Percentiles rank a stretch among this genome's conserved stretches.
phyloP scores from a whole-genome alignment of 2,888 invertebrate genomes.

The Syritta pipiens region DNA sequence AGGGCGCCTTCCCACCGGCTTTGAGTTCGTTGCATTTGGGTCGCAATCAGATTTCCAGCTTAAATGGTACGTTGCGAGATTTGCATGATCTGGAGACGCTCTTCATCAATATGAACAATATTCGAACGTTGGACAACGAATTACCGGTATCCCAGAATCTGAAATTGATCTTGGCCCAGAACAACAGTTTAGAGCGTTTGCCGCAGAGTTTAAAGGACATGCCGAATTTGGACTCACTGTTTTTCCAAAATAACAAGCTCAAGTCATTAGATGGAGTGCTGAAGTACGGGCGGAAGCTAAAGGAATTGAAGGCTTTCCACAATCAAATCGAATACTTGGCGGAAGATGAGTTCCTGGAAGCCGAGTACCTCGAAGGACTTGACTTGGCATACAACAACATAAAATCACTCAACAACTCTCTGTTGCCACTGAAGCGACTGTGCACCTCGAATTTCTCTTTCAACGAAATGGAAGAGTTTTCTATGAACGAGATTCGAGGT shows the following conservation, averaged over 20 bases:
- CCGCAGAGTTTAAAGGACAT: conserved; percentile 87
- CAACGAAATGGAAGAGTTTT: conserved; percentile 88
- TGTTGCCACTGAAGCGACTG: conserved; percentile 85
- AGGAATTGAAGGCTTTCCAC: conserved; percentile 85
- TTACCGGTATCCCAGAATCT: conserved; percentile 85
- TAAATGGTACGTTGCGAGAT: conserved; percentile 89
- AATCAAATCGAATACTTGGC: conserved; percentile 88
- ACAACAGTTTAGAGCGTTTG: conserved; percentile 85
- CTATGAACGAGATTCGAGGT: conserved; percentile 88
- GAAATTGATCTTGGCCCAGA: conserved; percentile 85
- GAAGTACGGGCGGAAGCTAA: conserved; percentile 84
- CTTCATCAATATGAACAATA: conserved; percentile 88
- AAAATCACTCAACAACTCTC: conserved; percentile 85
- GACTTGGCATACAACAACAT: conserved; percentile 87
- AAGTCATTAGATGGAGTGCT: conserved; percentile 86
- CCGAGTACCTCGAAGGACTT: conserved; percentile 85
- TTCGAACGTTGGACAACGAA: conserved; percentile 87
- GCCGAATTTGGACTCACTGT: conserved; percentile 85
- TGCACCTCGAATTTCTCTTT: conserved; percentile 87
- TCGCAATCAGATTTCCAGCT: conserved; percentile 85
- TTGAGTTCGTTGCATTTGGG: conserved; percentile 87
- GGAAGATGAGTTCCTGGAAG: conserved; percentile 87
- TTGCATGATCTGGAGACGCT: conserved; percentile 88
- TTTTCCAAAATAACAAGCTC: conserved; percentile 87
- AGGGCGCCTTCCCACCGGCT: conserved; percentile 85